phyloP scores from a whole-genome alignment of 2,888 invertebrate species.

The Adineta ricciae region DNA sequence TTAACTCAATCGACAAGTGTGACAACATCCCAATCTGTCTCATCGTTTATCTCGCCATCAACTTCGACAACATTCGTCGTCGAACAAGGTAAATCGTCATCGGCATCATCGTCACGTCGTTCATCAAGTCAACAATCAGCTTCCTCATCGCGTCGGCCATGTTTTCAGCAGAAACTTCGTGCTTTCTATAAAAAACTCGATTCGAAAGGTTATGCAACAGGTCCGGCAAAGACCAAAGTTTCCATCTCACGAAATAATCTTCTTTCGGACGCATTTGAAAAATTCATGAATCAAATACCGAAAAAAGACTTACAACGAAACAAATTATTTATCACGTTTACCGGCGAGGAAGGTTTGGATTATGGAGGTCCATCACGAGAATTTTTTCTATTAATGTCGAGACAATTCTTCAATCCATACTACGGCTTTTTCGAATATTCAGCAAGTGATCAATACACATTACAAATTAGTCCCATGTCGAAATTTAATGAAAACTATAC shows the following conservation, averaged over 20 bases:
- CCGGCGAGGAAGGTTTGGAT: slow-evolving; percentile 86
- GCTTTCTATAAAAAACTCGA: slow-evolving; percentile 88
- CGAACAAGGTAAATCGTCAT: background rate
- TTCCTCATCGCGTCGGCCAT: slow-evolving; percentile 68
- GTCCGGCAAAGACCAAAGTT: slow-evolving; percentile 84
- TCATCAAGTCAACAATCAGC: background rate
- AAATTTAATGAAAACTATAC: slow-evolving; percentile 91
- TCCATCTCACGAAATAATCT: slow-evolving; percentile 83
- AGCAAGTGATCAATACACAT: slow-evolving; percentile 91
- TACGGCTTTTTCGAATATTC: slow-evolving; percentile 96
- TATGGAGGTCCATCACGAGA: slow-evolving; percentile 94
- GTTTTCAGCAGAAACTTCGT: slow-evolving; percentile 84
- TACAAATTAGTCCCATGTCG: slow-evolving; percentile 71
- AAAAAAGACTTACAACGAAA: slow-evolving; percentile 89
- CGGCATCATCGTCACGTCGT: background rate
- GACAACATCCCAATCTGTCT: slow-evolving; percentile 67
- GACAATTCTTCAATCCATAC: slow-evolving; percentile 93
- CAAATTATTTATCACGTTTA: slow-evolving; percentile 73
- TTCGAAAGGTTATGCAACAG: slow-evolving; percentile 89
- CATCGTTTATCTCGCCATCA: slow-evolving; percentile 55
- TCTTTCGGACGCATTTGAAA: slow-evolving; percentile 85
- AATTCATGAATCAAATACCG: slow-evolving; percentile 79
- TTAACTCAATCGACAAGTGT: slow-evolving; percentile 50
- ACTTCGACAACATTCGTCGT: background rate
- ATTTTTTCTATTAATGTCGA: slow-evolving; percentile 90